Evolutionary conservation across 1,140 invertebrate species (phyloP), one percentile per base, ranked within the genome.

Genomic region (Pomacea maculata): DNA sequence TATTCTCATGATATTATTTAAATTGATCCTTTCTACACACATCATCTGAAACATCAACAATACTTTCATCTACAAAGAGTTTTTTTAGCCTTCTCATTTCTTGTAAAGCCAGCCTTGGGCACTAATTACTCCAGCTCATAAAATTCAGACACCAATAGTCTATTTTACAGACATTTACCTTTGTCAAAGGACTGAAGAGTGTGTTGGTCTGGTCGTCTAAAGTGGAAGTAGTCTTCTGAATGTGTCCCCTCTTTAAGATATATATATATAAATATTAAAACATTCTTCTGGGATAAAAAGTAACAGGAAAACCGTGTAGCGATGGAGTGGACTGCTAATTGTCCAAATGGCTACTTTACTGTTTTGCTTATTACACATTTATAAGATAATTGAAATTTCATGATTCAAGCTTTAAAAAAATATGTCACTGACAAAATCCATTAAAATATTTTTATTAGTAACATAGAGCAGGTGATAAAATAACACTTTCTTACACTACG

Each of bases 181-280:
- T 84, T 68, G 64, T 85, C 82, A 84, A 87, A 85, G 14, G 82
- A 79, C 61, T 84, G 85, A 11, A 87, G 25, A 10, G 85, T 75
- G 15, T 85, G 91, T 91, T 93, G 92, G 91, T 94, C 92, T 81
- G 93, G 92, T 91, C 83, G 80, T 75, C 83, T 80, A 75, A 86
- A 88, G 64, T 82, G 81, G 71, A 86, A 87, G 63, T 80, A 83
- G 63, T 82, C 80, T 67, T 85, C 78, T 65, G 81, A 82, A 76
- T 88, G 84, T 74, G 83, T 80, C 78, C 83, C 82, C 61, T 85
- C 86, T 86, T 79, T 74, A 81, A 83, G 14, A n/a, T 55, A 15
- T 34, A 77, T 11, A 80, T 14, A 61, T 71, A 79, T 10, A 57
- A 19, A 63, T 29, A 71, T 21, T 45, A 71, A n/a, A 71, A 71